Evolutionary conservation across 2,888 invertebrate species (phyloP).

Genomic region (Cosmia pyralina): DNA sequence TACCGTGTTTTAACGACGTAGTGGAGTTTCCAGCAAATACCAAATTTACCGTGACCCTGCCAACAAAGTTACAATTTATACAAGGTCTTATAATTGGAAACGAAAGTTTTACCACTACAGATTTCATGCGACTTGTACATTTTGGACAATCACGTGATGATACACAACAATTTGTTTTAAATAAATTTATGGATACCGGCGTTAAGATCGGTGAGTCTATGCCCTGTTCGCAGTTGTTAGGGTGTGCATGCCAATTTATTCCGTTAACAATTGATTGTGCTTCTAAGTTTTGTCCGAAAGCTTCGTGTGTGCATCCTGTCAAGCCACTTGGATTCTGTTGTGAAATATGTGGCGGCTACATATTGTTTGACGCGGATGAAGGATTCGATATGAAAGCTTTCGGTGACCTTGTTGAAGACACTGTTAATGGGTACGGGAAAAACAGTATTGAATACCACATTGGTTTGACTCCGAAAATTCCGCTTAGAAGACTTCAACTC

Average conservation of each 20-base stretch:
- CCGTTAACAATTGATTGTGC: slow-evolving; percentile 77
- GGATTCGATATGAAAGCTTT: slow-evolving; percentile 77
- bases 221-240: slow-evolving; percentile 73
- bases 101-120: slow-evolving; percentile 52
- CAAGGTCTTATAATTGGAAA: slow-evolving; percentile 70
- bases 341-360: slow-evolving; percentile 82
- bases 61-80: slow-evolving; percentile 73
- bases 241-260: slow-evolving; percentile 81
- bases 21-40: slow-evolving; percentile 80
- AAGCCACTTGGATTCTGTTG: slow-evolving; percentile 84
- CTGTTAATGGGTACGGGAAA: slow-evolving; percentile 70
- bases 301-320: slow-evolving; percentile 79
- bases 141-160: slow-evolving; percentile 52
- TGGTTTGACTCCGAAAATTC: slow-evolving; percentile 69
- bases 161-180: slow-evolving; percentile 73
- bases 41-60: slow-evolving; percentile 76
- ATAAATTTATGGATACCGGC: slow-evolving; percentile 66
- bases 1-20: slow-evolving; percentile 86
- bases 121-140: slow-evolving; percentile 55
- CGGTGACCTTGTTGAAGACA: slow-evolving; percentile 73
- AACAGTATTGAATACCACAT: slow-evolving; percentile 76
- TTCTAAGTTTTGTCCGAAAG: slow-evolving; percentile 77
- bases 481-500: slow-evolving; percentile 75
- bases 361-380: slow-evolving; percentile 75
- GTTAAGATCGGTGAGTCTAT: slow-evolving; percentile 57